A percentile compares a stretch with the other conserved stretches of the same genome.
phyloP scores from a whole-genome alignment of 2,113 vertebrate species.

The Xiphorhynchus elegans region DNA sequence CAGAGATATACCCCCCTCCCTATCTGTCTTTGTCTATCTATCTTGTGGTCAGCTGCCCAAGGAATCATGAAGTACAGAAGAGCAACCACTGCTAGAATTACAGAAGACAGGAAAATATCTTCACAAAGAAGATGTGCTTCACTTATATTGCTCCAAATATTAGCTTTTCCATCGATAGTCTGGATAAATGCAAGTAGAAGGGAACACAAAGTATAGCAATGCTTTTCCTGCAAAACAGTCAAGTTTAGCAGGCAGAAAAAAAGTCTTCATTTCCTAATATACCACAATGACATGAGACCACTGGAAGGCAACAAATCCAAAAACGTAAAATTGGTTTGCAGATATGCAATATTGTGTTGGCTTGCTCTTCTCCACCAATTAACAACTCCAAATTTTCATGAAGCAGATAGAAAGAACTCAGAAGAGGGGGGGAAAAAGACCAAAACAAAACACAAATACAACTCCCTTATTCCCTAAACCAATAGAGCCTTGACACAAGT shows the following conservation, averaged over 20 bases:
- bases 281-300: background rate
- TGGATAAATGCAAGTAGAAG: background rate
- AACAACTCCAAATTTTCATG: background rate
- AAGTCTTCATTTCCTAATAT: background rate
- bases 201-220: background rate
- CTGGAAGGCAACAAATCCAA: background rate
- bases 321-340: background rate
- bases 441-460: background rate
- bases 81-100: background rate
- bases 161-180: background rate
- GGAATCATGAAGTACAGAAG: background rate
- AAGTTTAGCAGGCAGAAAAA: background rate
- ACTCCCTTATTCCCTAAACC: background rate
- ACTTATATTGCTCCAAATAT: background rate
- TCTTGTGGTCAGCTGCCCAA: background rate
- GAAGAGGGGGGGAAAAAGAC: too few relatives aligned
- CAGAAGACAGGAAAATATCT: accelerated
- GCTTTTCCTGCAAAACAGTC: background rate
- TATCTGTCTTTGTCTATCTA: background rate
- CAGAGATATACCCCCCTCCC: background rate
- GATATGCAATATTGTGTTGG: background rate
- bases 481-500: background rate
- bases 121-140: background rate
- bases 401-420: background rate
- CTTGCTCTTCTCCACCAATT: background rate